phyloP scores from a whole-genome alignment of 2,888 invertebrate species.

The Dorcus hopei region DNA sequence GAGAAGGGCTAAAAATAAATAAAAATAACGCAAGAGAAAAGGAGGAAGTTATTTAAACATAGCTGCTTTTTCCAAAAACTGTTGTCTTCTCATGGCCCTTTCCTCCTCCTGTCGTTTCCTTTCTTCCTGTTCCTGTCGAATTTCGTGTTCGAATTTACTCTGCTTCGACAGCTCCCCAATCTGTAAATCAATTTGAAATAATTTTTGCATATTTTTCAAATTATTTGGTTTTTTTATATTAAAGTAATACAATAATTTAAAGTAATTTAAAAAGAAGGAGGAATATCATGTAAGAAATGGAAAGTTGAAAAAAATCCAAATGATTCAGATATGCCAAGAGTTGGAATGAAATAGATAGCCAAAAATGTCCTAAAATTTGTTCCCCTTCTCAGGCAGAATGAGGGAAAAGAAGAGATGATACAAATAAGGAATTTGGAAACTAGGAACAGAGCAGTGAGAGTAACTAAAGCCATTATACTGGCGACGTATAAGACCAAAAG shows the following conservation, averaged over 20 bases:
- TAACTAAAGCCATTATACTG: too few relatives aligned
- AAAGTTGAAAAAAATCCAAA: neutral
- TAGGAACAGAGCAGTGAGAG: too few relatives aligned
- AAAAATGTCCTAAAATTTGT: too few relatives aligned
- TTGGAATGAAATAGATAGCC: too few relatives aligned
- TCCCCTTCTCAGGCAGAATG: neutral
- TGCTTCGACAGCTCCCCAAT: slow-evolving; percentile 80
- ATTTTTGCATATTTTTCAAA: too few relatives aligned
- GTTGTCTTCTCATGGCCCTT: slow-evolving; percentile 72
- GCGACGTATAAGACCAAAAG: too few relatives aligned
- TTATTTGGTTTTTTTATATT: too few relatives aligned
- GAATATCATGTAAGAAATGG: neutral
- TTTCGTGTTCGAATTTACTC: slow-evolving; percentile 90
- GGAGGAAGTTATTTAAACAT: slow-evolving; percentile 61
- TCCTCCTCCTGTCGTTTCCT: slow-evolving; percentile 81
- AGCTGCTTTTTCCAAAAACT: slow-evolving; percentile 86
- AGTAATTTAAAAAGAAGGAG: neutral
- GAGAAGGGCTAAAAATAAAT: slow-evolving; percentile 4
- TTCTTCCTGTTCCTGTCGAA: slow-evolving; percentile 88
- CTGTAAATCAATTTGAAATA: slow-evolving; percentile 46
- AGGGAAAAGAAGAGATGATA: neutral
- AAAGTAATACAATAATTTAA: neutral
- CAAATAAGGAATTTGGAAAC: too few relatives aligned
- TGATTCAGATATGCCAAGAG: too few relatives aligned
- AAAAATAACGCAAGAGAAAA: neutral